Evolutionary conservation across 2,113 vertebrate genomes (phyloP), one percentile per base, ranked within the genome.

Genomic region (Rhegmatorhina hoffmannsi): DNA sequence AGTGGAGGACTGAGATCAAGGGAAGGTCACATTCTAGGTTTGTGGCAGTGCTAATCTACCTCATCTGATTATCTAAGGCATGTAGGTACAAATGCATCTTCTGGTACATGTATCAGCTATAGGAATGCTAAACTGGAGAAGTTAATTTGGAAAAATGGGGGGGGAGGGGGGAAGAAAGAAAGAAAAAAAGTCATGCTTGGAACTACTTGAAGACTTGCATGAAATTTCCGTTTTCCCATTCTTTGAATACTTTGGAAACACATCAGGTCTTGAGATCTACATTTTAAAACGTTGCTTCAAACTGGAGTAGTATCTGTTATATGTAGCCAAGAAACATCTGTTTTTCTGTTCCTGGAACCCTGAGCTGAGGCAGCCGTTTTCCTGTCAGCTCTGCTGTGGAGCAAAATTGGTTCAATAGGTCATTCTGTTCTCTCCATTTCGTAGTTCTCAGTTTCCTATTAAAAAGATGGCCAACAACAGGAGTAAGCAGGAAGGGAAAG

Each of bases 221-320:
- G 81, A 94, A 91, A 95, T 91, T 91, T 92, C 84, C 62, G 46
- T 70, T 84, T 87, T 94, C 47, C 29, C 70, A 83, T 96, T 96
- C 87, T 96, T 96, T 4, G 8, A 87, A 96, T 96, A 68, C 47
- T 91, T 94, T 74, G 50, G 29, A 89, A 95, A 89, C 74, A 68
- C 17, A 85, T 59, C 60, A 94, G 63, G 70, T 87, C 76, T 77
- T 40, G 59, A 82, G 72, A 95, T 92, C 33, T 94, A 60, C 50
- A 44, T 94, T 94, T 95, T 89, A 63, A 94, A 87, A 89, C 94
- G 84, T 76, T 95, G 58, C 86, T 96, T 74, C 63, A 87, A 63
- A 88, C 87, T 92, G 77, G 77, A 97, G 83, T 60, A 92, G 85
- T 91, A 92, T 87, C 91, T 97, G 89, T 95, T 94, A 74, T 77